phyloP scores from a whole-genome alignment of 2,797 vertebrate genomes.

The Molossus alvarezi region DNA sequence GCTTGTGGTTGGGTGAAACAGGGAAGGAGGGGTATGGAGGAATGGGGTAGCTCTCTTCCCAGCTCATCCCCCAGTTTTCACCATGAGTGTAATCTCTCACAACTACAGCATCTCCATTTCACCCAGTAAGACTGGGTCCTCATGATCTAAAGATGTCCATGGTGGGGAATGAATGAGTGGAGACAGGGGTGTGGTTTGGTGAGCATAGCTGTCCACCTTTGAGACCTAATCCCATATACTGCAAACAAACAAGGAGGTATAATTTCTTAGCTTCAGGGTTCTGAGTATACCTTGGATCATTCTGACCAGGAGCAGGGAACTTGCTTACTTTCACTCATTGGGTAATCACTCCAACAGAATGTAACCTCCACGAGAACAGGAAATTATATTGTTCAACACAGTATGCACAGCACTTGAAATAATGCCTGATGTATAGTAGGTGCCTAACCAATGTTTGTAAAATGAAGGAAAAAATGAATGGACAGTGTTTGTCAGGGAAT shows the following conservation, averaged over 20 bases:
- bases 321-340: background rate
- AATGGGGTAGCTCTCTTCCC: background rate
- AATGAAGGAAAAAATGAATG: background rate
- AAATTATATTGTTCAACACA: background rate
- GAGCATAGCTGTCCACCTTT: background rate
- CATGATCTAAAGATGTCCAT: background rate
- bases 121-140: background rate
- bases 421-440: background rate
- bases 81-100: background rate
- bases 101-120: background rate
- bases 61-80: background rate
- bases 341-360: background rate
- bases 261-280: background rate
- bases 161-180: background rate
- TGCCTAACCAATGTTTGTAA: background rate
- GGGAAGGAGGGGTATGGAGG: background rate
- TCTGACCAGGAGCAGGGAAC: background rate
- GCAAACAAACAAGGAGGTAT: background rate
- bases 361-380: background rate
- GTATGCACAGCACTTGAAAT: background rate
- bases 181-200: background rate
- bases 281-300: background rate
- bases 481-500: slow-evolving; percentile 27
- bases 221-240: background rate
- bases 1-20: background rate